Base-by-base conservation (phyloP, 2,113 vertebrate species). In the Hirundichthys speculiger region DNA sequence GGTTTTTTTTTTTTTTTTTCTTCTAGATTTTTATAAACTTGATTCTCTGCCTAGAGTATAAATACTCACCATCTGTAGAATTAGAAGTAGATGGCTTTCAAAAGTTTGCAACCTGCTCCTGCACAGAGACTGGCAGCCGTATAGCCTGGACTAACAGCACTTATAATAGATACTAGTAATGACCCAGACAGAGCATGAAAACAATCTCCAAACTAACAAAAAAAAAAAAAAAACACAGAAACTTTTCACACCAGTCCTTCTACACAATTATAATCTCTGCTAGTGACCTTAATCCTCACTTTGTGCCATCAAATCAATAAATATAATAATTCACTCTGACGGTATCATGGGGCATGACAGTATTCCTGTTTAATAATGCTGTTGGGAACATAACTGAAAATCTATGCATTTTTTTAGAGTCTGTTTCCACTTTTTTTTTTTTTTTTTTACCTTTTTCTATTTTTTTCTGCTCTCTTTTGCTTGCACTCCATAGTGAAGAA, bases 101-200 rank as follows among this genome's bases (percentile, higher is more conserved):
- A 66, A 61, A 49, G 46, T 43, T 39, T 62, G 54, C 15, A 48
- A 48, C 45, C 11, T 14, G 22, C 43, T 59, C 40, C 55, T 80
- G 18, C 14, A 30, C 11, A 13, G 61, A 59, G 58, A 30, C 30
- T 13, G 11, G 5, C 25, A 46, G 40, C 46, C 14, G 25, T 52
- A 13, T 34, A 25, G 41, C 59, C 25, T 54, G 13, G n/a, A 57
- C 58, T 63, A 50, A 51, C 14, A 20, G 41, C 34, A 25, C 11
- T 25, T 39, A 56, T 45, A 69, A 18, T 24, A 58, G 64, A 58
- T 47, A 63, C 24, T 13, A 57, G 52, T 19, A 13, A 70, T 70
- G 78, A 78, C 56, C 69, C 60, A 58, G 64, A 61, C 70, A 14
- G 53, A 74, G 60, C 50, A 30, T 54, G 22, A 70, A 39, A 59